Evolutionary conservation across 1,140 invertebrate genomes (phyloP), one percentile per base, ranked within the genome.

Genomic region (Drosophila athabasca): DNA sequence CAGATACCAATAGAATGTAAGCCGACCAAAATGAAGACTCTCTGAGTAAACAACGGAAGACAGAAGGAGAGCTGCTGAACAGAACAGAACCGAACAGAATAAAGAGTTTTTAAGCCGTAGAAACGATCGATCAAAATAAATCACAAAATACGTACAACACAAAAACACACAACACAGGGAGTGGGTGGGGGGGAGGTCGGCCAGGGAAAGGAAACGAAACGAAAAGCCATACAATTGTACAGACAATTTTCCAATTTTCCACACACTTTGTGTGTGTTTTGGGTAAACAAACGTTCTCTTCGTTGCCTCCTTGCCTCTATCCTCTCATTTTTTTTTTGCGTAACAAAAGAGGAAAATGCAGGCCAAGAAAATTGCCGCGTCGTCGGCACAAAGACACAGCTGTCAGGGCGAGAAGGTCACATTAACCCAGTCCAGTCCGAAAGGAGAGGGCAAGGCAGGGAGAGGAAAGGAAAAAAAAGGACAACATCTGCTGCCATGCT

Each of bases 221-320:
- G 24, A 26, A 26, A 26, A 87, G 81, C 78, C 82, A 62, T 74
- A 68, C 78, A 87, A 87, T 85, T 85, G 82, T 79, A 65, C 73
- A 79, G 73, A 81, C 83, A 88, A 88, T 85, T 87, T 88, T 88
- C 83, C 74, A 87, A 88, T 87, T 87, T 87, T 72, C 81, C 67
- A 60, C 54, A 67, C 72, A 75, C 71, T 74, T 49, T 64, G 55
- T 71, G 67, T 62, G 45, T 71, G 62, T 87, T 87, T 83, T 87
- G 81, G 61, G 76, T 87, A 87, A 87, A 87, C 83, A 87, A 87
- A 83, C 72, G 76, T 79, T 69, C 44, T 26, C 26, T 43, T 57
- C 58, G 26, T 59, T 46, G n/a, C 51, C 50, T 52, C 29, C 2
- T 35, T 46, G n/a, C 52, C 51, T 52, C 31, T 9, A 19, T 39